Base-by-base conservation (phyloP, 2,888 invertebrate genomes). In the Eupithecia exiguata region DNA sequence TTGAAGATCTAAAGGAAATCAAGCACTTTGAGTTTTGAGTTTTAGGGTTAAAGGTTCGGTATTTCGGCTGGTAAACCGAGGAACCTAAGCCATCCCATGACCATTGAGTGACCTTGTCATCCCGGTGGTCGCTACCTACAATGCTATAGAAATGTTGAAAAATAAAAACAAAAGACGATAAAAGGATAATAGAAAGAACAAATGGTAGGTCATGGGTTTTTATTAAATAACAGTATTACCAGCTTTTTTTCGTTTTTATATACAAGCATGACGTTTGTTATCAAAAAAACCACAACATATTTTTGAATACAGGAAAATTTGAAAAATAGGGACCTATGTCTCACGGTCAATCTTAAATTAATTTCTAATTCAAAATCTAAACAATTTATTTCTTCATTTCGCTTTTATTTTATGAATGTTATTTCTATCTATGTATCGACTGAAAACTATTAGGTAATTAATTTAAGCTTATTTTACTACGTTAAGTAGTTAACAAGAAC, bases 361-460 rank as follows among this genome's bases (percentile, higher is more conserved):
- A 36, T 35, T 65, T 65, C 38, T 65, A 38, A 12, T 35, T 62
- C 62, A 62, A 62, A 62, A 62, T 35, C 7, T 30, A 9, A 61
- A 30, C 16, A 2, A 35, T 62, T 18, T 62, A 1, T 2, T 62
- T 35, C n/a, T 53, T 62, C 35, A 35, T 5, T 61, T 30, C 16
- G 21, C n/a, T 65, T 25, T 66, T 38, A 38, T 69, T 65, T 72
- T 53, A 63, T 40, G 2, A 46, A 74, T 77, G 76, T 79, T 74
- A 78, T 79, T 77, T 74, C 43, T 77, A 75, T 77, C 30, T 73
- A 68, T 74, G 66, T 76, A 75, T 74, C 69, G 80, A 80, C 80
- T 80, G 80, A 79, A 74, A 75, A 61, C 53, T 75, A 74, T 73
- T 77, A 77, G 73, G 70, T 76, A 72, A 77, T 69, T 71, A 74